A percentile compares a stretch with the other conserved stretches of the same genome.
Evolutionary conservation across 2,113 vertebrate genomes (phyloP).

Genomic region (Periophthalmus modestus): DNA sequence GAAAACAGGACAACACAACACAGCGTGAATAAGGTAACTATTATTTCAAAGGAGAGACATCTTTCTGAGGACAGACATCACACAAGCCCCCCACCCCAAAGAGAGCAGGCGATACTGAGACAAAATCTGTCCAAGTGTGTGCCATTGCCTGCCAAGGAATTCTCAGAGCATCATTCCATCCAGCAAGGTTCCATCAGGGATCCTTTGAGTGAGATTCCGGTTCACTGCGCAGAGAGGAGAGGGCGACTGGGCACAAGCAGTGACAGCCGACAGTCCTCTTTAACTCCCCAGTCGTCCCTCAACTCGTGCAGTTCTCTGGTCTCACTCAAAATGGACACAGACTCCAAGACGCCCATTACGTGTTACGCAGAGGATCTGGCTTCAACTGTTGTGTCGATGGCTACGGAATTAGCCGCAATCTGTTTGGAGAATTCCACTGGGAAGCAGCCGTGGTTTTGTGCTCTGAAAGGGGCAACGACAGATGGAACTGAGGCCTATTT

Average conservation of each 20-base stretch:
- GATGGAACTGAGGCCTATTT: slow-evolving; percentile 75
- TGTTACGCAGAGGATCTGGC: slow-evolving; percentile 96
- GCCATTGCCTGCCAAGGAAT: slow-evolving; percentile 48
- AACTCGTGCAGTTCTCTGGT: slow-evolving; percentile 66
- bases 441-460: slow-evolving; percentile 98
- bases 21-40: slow-evolving; percentile 50
- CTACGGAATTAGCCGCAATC: slow-evolving; percentile 96
- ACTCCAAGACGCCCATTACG: slow-evolving; percentile 80
- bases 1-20: slow-evolving; percentile 41
- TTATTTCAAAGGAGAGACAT: slow-evolving; percentile 50
- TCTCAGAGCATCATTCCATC: slow-evolving; percentile 50
- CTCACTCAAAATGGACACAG: slow-evolving; percentile 76
- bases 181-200: slow-evolving; percentile 57
- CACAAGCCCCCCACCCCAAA: slow-evolving; percentile 7
- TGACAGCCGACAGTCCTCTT: slow-evolving; percentile 73
- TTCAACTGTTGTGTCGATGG: slow-evolving; percentile 96
- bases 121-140: slow-evolving; percentile 52
- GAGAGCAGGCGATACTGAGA: slow-evolving; percentile 40
- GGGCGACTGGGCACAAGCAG: slow-evolving; percentile 52
- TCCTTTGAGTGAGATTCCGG: slow-evolving; percentile 58
- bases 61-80: slow-evolving; percentile 55
- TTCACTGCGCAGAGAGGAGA: slow-evolving; percentile 52
- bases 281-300: slow-evolving; percentile 75
- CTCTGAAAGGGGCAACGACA: slow-evolving; percentile 81
- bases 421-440: slow-evolving; percentile 94